These are phyloP conservation scores for Proterorhinus semilunaris DNA, from an alignment of 2,113 vertebrate species.

Conservation along the genomic window DNA sequence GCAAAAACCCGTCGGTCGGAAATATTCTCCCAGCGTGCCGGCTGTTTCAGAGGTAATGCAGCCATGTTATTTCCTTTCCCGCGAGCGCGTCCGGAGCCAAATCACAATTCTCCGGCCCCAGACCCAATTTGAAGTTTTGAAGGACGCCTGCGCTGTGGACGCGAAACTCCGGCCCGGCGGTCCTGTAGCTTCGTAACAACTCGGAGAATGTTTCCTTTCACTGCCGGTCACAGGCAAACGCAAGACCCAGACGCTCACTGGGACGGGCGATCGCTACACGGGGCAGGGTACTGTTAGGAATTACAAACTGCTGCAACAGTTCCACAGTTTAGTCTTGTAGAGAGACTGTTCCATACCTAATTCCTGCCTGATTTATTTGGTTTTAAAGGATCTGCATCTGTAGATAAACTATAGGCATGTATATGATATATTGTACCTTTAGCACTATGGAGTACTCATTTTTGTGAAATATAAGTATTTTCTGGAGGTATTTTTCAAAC, in stretches of 20 bases:
- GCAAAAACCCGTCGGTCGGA: not conserved
- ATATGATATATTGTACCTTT: too few species aligned
- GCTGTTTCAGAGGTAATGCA: not conserved
- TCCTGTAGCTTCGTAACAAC: not conserved
- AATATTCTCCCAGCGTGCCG: conserved; percentile 3
- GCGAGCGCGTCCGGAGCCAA: not conserved
- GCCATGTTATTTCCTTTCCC: not conserved
- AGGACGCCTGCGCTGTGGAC: conserved; percentile 16
- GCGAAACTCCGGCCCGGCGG: conserved; percentile 1
- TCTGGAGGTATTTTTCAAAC: too few species aligned
- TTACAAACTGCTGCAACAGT: too few species aligned
- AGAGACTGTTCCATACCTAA: too few species aligned
- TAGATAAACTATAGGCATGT: too few species aligned
- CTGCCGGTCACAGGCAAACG: not conserved
- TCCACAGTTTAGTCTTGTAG: too few species aligned
- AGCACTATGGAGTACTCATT: too few species aligned
- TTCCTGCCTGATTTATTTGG: too few species aligned
- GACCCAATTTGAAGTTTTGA: conserved; percentile 39
- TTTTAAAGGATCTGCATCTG: too few species aligned
- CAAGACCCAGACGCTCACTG: not conserved
- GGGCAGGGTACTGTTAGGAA: not conserved
- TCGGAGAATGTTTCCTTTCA: not conserved
- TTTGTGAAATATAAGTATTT: too few species aligned
- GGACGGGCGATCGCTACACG: not conserved
- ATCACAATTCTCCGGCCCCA: conserved; percentile 33